Conservation (phyloP, 2,113 vertebrate genomes). For the Xyrauchen texanus region DNA sequence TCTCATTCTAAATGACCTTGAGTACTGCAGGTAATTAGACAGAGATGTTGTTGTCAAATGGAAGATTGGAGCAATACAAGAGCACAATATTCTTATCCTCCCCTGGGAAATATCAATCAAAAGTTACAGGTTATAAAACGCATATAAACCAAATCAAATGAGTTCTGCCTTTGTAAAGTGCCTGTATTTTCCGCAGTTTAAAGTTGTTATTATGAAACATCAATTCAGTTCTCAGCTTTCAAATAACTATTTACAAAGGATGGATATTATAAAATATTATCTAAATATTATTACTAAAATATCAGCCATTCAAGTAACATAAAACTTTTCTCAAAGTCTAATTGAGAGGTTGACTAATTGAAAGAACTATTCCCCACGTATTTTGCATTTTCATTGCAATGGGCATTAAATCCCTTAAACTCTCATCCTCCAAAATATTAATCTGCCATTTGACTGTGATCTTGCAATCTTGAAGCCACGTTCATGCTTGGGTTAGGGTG, state of each 20-base stretch:
- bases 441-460: too few species aligned
- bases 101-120: conserved; percentile 28
- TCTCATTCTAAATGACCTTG: conserved; percentile 54
- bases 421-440: too few species aligned
- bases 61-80: not conserved
- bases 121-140: conserved; percentile 10
- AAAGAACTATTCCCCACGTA: too few species aligned
- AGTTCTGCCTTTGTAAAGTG: conserved; percentile 14
- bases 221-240: not conserved
- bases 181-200: not conserved
- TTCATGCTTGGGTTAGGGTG: too few species aligned
- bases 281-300: too few species aligned
- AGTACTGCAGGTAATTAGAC: conserved; percentile 50
- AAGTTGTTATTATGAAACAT: conserved; percentile 7
- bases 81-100: conserved; percentile 1
- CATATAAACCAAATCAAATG: conserved; percentile 23
- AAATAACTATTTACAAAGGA: not conserved
- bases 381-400: too few species aligned
- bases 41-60: conserved; percentile 25
- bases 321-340: too few species aligned
- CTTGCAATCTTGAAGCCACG: too few species aligned
- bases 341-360: too few species aligned
- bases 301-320: too few species aligned
- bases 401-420: too few species aligned
- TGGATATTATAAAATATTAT: too few species aligned